A percentile compares a stretch with the other conserved stretches of the same genome.
Evolutionary conservation across 1,140 invertebrate species (phyloP).

Genomic region (Drosophila kepulauana): DNA sequence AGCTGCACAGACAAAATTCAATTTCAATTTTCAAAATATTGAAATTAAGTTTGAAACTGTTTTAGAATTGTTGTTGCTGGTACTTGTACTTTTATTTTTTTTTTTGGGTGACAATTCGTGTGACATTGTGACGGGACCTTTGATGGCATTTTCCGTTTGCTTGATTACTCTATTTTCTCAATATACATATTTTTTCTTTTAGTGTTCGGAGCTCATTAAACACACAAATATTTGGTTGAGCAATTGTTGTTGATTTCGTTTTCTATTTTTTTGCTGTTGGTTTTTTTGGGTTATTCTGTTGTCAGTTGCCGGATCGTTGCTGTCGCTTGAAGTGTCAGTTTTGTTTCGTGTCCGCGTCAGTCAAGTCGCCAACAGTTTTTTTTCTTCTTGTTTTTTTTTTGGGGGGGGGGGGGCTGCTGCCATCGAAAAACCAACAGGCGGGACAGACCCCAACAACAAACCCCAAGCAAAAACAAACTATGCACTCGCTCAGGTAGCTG

Average conservation of each 20-base stretch:
- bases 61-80: constrained; percentile 29
- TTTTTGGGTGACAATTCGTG: constrained; percentile 36
- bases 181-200: constrained; percentile 4
- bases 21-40: constrained; percentile 69
- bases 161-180: constrained; percentile 5
- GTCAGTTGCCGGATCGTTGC: constrained; percentile 47
- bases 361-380: constrained; percentile 64
- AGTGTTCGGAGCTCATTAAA: constrained; percentile 18
- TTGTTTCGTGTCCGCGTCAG: constrained; percentile 78
- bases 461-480: constrained; percentile 66
- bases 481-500: constrained; percentile 37
- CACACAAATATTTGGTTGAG: constrained; percentile 23
- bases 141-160: constrained; percentile 35
- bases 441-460: not conserved
- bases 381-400: not conserved
- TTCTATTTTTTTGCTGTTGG: not conserved
- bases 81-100: not conserved
- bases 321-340: constrained; percentile 80
- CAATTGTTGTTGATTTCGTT: constrained; percentile 6
- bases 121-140: constrained; percentile 36
- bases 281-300: constrained; percentile 27
- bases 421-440: constrained; percentile 45
- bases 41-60: constrained; percentile 35
- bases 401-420: constrained; percentile 5
- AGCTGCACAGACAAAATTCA: constrained; percentile 54